These are phyloP conservation scores for Lasiurus borealis DNA, from an alignment of 2,113 vertebrate genomes.

Conservation along the genomic window DNA sequence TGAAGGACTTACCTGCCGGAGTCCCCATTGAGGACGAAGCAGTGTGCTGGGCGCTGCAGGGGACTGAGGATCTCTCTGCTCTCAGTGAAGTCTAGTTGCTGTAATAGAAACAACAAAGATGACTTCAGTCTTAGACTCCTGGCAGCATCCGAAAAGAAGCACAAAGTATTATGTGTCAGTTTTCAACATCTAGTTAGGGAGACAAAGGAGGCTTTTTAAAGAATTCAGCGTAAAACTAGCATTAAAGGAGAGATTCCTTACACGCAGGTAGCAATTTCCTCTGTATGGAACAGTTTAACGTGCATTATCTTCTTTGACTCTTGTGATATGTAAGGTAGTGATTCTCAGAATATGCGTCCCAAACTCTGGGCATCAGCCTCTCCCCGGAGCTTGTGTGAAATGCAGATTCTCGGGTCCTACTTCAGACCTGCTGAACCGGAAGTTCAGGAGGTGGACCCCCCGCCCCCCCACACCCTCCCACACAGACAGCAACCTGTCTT, in stretches of 20 bases:
- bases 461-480: too few species aligned
- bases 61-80: not conserved
- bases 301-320: not conserved
- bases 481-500: not conserved
- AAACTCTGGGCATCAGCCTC: not conserved
- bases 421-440: not conserved
- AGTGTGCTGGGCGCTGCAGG: not conserved
- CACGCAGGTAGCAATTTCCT: not conserved
- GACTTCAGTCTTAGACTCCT: not conserved
- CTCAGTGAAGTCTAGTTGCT: conserved; percentile 41
- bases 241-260: not conserved
- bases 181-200: conserved; percentile 10
- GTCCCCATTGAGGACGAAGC: not conserved
- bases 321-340: not conserved
- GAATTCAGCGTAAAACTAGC: not conserved
- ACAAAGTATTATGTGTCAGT: not conserved
- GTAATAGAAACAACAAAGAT: conserved; percentile 41
- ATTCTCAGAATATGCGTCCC: not conserved
- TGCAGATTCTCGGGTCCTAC: not conserved
- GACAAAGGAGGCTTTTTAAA: not conserved
- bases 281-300: not conserved
- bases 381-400: not conserved
- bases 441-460: not conserved
- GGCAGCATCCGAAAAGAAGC: not conserved
- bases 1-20: conserved; percentile 23